phyloP scores from a whole-genome alignment of 2,888 invertebrate species.

The Cataglyphis rosenhaueri region DNA sequence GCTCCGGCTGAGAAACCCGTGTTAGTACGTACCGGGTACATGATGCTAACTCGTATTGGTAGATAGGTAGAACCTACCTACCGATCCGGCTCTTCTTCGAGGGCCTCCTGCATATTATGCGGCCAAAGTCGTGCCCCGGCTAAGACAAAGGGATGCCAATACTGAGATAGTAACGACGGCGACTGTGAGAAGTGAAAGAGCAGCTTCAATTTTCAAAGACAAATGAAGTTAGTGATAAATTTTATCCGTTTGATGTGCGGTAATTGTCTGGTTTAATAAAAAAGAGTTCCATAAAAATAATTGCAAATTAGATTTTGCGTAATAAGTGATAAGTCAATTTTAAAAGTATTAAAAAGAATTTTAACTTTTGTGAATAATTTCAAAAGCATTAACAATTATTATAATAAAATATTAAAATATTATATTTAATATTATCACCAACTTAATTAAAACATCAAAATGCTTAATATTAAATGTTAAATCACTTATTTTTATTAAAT shows the following conservation, averaged over 20 bases:
- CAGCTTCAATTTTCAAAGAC: conserved; percentile 21
- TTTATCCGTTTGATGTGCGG: not conserved
- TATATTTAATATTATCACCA: conserved; percentile 6
- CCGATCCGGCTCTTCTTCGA: conserved; percentile 60
- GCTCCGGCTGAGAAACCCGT: conserved; percentile 74
- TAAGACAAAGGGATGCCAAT: conserved; percentile 76
- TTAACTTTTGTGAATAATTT: not conserved
- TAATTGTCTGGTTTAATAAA: not conserved
- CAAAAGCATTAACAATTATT: not conserved
- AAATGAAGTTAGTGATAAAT: conserved; percentile 4
- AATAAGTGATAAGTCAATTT: not conserved
- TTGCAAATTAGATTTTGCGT: not conserved
- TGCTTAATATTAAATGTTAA: not conserved
- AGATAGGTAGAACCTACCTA: conserved; percentile 58
- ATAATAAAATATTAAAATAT: not conserved
- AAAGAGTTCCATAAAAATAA: not conserved
- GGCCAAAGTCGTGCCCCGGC: conserved; percentile 71
- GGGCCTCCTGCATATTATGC: conserved; percentile 74
- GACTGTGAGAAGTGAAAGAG: conserved; percentile 17
- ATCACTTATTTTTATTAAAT: not conserved
- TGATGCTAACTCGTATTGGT: conserved; percentile 66
- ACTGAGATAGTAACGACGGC: conserved; percentile 61
- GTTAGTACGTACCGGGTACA: conserved; percentile 68
- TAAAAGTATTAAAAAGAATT: not conserved
- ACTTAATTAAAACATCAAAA: not conserved